Percentiles rank a stretch among this genome's conserved stretches.
Conservation (phyloP, 2,888 invertebrate species). For the Orthosia cruda region DNA sequence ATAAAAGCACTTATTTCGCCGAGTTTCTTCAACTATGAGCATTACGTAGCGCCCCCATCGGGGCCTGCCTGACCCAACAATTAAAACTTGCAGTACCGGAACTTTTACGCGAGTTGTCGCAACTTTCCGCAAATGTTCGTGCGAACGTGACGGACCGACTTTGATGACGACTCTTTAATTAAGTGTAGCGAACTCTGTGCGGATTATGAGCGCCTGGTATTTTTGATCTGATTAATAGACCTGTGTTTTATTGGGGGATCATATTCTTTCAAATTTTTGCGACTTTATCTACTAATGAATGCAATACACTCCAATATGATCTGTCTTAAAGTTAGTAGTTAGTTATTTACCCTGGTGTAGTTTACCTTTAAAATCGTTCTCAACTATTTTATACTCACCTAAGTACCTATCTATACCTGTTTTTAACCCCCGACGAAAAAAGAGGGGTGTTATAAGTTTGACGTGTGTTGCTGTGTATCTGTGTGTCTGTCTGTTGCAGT, state of each 20-base stretch:
- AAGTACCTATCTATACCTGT: too few species aligned
- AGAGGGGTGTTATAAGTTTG: too few species aligned
- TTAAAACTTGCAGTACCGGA: conserved; percentile 75
- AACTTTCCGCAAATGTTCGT: conserved; percentile 63
- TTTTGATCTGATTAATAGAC: conserved; percentile 44
- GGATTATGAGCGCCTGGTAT: conserved; percentile 44
- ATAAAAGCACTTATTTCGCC: conserved; percentile 46
- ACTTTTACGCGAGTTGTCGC: conserved; percentile 65
- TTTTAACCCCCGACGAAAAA: too few species aligned
- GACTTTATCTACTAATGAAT: neutral
- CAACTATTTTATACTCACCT: neutral
- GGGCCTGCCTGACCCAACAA: conserved; percentile 63
- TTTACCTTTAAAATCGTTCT: neutral
- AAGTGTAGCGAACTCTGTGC: conserved; percentile 57
- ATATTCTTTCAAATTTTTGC: conserved; percentile 16
- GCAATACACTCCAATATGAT: neutral
- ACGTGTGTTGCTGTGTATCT: too few species aligned
- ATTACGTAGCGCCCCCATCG: conserved; percentile 44
- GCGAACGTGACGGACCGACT: conserved; percentile 62
- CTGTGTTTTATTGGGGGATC: conserved; percentile 36
- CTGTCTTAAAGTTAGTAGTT: neutral
- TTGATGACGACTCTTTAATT: conserved; percentile 66
- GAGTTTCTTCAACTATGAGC: conserved; percentile 38
- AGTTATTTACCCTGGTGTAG: too few species aligned
- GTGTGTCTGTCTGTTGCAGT: too few species aligned